Evolutionary conservation across 23 tunicate genomes (phyloP), one percentile per base, ranked within the genome.

Genomic region (Ciona savignyi): DNA sequence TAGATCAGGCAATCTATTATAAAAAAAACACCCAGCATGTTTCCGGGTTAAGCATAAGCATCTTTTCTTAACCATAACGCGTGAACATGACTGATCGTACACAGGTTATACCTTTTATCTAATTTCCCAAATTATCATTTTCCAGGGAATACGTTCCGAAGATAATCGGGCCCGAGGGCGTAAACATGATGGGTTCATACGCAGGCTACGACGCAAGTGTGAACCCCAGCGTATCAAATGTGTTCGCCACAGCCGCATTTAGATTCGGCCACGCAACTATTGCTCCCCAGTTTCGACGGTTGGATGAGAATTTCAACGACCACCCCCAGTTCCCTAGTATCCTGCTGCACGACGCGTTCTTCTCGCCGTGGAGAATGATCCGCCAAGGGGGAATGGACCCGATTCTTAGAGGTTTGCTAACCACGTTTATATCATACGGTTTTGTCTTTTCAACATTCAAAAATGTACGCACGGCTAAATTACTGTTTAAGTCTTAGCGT

Each of bases 241-340:
- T 95, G 25, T 95, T 95, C 66, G 95, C 93, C 15, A 95, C 99
- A 25, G 99, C 99, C 3, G 99, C 99, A 6, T 95, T 95, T 35
- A n/a, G 99, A 67, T 95, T 95, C 42, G 99, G 99, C 2, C 99
- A 95, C 75, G 96, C 87, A 22, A 90, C 99, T 1, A 95, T 95
- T 35, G 71, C 83, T 2, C 95, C 99, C 6, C 77, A 79, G 67
- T 90, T 95, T 62, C 73, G 88, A 31, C 69, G 99, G 22, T 66
- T 95, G 48, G 77, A 83, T 42, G 91, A 83, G 68, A 75, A 83
- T 71, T 95, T 70, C 61, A 62, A 95, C 15, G 86, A 95, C 33
- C 90, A 95, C 67, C 86, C 82, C 2, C 31, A 73, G 32, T 88
- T 66, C 68, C 74, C 76, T 22, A 83, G 77, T 32, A 95, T 95